phyloP scores from a whole-genome alignment of 2,888 invertebrate species.

The Ophioninae sp. region DNA sequence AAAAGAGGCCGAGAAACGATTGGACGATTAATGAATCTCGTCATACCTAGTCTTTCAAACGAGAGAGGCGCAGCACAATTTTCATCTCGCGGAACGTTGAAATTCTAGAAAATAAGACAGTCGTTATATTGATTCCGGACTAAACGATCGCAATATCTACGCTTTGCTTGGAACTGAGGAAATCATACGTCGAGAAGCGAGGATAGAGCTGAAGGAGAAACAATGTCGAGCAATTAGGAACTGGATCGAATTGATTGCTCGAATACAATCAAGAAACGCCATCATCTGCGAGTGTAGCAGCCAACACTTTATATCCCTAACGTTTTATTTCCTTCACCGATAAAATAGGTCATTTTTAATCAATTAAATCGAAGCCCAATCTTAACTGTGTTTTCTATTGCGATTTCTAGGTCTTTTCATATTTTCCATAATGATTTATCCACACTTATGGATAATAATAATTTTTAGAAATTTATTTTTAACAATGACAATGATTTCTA shows the following conservation, averaged over 20 bases:
- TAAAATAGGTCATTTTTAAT: no score
- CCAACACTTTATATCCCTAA: neutral
- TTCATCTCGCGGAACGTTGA: neutral
- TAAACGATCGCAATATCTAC: slow-evolving; percentile 40
- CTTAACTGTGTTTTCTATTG: no score
- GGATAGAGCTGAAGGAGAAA: neutral
- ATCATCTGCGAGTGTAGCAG: neutral
- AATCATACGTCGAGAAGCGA: slow-evolving; percentile 19
- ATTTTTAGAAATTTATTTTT: no score
- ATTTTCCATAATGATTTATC: no score
- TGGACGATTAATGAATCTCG: slow-evolving; percentile 58
- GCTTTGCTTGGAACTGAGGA: slow-evolving; percentile 30
- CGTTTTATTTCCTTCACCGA: no score
- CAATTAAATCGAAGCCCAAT: no score
- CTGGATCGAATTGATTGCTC: neutral
- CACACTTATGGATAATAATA: no score
- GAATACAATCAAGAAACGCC: neutral
- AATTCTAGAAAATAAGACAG: slow-evolving; percentile 27
- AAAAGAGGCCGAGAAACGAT: slow-evolving; percentile 11
- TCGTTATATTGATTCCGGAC: slow-evolving; percentile 31
- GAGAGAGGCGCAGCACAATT: neutral
- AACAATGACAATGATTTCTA: no score
- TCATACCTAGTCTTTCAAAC: slow-evolving; percentile 25
- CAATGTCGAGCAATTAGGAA: slow-evolving; percentile 6
- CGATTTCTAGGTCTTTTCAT: no score